These are phyloP conservation scores for Anguilla rostrata DNA, from an alignment of 2,113 vertebrate genomes.

Conservation along the genomic window DNA sequence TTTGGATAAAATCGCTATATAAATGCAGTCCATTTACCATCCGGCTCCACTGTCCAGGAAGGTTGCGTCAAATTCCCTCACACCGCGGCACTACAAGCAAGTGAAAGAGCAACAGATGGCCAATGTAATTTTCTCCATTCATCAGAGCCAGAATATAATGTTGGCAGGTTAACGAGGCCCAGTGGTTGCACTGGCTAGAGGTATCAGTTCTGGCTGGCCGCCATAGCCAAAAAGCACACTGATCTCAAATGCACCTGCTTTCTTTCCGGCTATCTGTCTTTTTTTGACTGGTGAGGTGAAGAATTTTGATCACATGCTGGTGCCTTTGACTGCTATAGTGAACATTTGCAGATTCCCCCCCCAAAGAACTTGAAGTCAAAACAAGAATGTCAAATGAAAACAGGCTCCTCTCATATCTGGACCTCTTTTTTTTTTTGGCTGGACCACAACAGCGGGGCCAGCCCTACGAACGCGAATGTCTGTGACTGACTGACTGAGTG, in stretches of 20 bases:
- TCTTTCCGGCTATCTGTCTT: not conserved
- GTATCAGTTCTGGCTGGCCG: constrained; percentile 39
- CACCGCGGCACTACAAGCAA: constrained; percentile 23
- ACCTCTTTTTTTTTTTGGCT: no score
- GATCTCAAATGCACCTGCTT: not conserved
- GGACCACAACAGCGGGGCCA: no score
- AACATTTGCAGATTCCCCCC: not conserved
- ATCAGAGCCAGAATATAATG: constrained; percentile 61
- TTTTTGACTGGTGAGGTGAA: not conserved
- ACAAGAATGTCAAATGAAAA: no score
- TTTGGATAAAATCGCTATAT: no score
- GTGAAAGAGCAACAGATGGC: constrained; percentile 58
- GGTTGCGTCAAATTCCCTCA: constrained; percentile 31
- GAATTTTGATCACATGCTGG: not conserved
- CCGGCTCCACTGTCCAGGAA: constrained; percentile 41
- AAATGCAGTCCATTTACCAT: no score
- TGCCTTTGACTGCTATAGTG: not conserved
- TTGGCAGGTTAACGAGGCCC: constrained; percentile 63
- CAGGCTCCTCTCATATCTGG: no score
- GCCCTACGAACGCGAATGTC: no score
- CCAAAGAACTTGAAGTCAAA: not conserved
- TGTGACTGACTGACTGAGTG: no score
- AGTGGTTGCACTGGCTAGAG: constrained; percentile 53
- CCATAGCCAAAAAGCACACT: constrained; percentile 17
- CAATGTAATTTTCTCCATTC: constrained; percentile 49